These are phyloP conservation scores for Nematolebias whitei DNA, from an alignment of 2,113 vertebrate genomes.

Conservation along the genomic window DNA sequence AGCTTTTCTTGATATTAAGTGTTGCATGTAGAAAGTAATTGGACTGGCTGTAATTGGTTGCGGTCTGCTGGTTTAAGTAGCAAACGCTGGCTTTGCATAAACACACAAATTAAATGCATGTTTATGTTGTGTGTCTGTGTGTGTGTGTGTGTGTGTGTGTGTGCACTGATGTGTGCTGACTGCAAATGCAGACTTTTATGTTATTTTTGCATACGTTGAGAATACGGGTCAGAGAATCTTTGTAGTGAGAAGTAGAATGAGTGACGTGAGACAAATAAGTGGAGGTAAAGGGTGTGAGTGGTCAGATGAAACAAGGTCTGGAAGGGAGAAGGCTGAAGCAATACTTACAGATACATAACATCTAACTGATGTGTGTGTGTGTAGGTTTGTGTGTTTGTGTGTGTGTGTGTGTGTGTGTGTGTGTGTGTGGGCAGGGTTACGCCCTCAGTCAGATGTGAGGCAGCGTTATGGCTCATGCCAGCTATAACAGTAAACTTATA, in stretches of 20 bases:
- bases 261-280: conserved; percentile 21
- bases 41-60: conserved; percentile 72
- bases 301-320: not conserved
- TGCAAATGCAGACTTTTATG: conserved; percentile 8
- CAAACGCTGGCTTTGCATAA: conserved; percentile 72
- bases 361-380: conserved; percentile 29
- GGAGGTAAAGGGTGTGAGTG: conserved; percentile 21
- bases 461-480: conserved; percentile 29
- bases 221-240: not conserved
- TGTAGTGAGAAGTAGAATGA: conserved; percentile 7
- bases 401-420: conserved; percentile 20
- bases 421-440: too few relatives aligned
- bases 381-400: conserved; percentile 25
- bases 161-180: conserved; percentile 12
- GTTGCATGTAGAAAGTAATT: conserved; percentile 72
- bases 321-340: conserved; percentile 4
- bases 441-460: conserved; percentile 26
- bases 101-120: conserved; percentile 63
- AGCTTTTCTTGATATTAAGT: conserved; percentile 64
- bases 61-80: conserved; percentile 62
- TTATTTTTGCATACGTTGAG: not conserved
- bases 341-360: conserved; percentile 31
- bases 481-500: conserved; percentile 41
- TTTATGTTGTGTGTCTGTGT: conserved; percentile 48
- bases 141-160: conserved; percentile 43